Percentiles rank a stretch among this genome's conserved stretches.
Conservation (phyloP, 2,113 vertebrate genomes). For the Mus spicilegus region DNA sequence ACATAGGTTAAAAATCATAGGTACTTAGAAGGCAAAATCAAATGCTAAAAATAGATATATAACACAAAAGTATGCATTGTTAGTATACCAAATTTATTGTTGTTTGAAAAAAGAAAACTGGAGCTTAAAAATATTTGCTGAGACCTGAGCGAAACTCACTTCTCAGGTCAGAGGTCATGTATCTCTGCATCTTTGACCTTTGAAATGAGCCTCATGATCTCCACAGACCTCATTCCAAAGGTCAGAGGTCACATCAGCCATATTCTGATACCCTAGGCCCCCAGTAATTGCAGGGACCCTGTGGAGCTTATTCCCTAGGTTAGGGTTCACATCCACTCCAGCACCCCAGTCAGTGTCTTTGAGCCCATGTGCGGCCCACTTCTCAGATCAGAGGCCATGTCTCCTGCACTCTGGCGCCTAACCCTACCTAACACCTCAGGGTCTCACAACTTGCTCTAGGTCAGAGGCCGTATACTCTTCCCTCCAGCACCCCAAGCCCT, state of each 20-base stretch:
- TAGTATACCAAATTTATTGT: background rate
- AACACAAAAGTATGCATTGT: background rate
- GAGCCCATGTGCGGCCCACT: too few species aligned
- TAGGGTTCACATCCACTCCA: background rate
- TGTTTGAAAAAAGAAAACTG: constrained; percentile 25
- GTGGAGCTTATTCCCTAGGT: background rate
- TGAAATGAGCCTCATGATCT: background rate
- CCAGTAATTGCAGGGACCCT: background rate
- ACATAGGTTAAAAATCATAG: constrained; percentile 1
- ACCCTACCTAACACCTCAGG: too few species aligned
- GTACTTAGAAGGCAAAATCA: constrained; percentile 20
- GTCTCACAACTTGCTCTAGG: too few species aligned
- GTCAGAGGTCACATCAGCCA: too few species aligned
- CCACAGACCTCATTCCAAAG: background rate
- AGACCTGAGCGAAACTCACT: background rate
- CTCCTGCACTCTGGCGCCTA: background rate
- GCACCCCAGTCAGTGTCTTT: background rate
- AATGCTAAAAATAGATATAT: background rate
- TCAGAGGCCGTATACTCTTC: too few species aligned
- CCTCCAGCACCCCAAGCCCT: too few species aligned
- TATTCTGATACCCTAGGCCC: background rate
- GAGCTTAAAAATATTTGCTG: constrained; percentile 6
- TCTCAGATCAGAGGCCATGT: background rate
- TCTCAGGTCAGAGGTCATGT: background rate
- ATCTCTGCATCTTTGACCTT: too few species aligned